These are phyloP conservation scores for Drosophila greeni DNA, from an alignment of 2,888 invertebrate genomes.

Conservation along the genomic window DNA sequence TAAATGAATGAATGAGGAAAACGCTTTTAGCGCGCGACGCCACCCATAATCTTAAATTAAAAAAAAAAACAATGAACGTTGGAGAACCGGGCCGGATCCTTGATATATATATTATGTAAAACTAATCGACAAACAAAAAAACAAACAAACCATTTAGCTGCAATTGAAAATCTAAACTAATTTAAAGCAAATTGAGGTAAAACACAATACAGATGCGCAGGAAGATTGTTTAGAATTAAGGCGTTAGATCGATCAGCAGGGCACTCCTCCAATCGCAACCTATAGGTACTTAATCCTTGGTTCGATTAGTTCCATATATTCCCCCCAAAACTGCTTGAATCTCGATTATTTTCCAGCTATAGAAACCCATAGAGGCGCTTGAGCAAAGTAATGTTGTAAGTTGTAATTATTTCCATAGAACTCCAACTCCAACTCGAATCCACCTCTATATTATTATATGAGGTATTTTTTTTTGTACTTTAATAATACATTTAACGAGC, in stretches of 20 bases:
- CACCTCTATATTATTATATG: slow-evolving; percentile 25
- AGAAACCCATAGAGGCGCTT: slow-evolving; percentile 1
- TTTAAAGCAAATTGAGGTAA: slow-evolving; percentile 44
- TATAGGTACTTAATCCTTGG: slow-evolving; percentile 3
- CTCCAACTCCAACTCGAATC: slow-evolving; percentile 10
- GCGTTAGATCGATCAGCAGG: slow-evolving; percentile 29
- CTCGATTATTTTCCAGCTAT: not conserved
- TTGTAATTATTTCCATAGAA: slow-evolving; percentile 44
- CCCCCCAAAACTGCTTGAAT: slow-evolving; percentile 21
- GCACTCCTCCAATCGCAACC: slow-evolving; percentile 19
- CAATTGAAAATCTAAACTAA: slow-evolving; percentile 65
- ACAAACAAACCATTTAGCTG: slow-evolving; percentile 56
- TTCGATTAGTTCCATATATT: slow-evolving; percentile 14
- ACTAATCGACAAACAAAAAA: slow-evolving; percentile 51
- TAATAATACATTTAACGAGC: slow-evolving; percentile 35
- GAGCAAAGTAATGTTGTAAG: not conserved
- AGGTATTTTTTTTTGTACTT: slow-evolving; percentile 32
- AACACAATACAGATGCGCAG: slow-evolving; percentile 14
- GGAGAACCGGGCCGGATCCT: slow-evolving; percentile 25
- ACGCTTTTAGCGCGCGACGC: slow-evolving; percentile 74
- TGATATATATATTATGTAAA: slow-evolving; percentile 46
- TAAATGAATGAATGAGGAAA: slow-evolving; percentile 35
- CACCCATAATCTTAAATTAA: slow-evolving; percentile 62
- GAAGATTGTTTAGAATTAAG: slow-evolving; percentile 23
- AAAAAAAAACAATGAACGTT: slow-evolving; percentile 3